Evolutionary conservation across 2,113 vertebrate species (phyloP).

Genomic region (Semnornis frantzii): DNA sequence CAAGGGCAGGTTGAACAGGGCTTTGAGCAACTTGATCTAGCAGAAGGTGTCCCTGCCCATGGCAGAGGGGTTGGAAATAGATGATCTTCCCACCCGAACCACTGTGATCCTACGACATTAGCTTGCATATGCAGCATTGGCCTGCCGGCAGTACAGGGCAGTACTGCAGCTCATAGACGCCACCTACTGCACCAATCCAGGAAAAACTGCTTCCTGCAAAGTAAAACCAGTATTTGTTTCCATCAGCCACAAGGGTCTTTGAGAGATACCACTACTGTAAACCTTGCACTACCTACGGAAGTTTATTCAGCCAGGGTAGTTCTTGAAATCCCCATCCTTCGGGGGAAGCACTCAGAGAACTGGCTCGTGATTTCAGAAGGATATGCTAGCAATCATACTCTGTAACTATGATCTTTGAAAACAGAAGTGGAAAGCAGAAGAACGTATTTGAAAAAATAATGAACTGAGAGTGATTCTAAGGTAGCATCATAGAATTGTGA

Average conservation of each 20-base stretch:
- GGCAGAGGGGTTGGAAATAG: neutral
- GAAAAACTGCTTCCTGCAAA: neutral
- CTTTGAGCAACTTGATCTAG: neutral
- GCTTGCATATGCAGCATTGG: neutral
- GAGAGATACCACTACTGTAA: neutral
- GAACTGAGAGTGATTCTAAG: neutral
- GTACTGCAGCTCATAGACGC: neutral
- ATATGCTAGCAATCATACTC: neutral
- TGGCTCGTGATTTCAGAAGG: neutral
- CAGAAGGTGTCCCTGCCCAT: neutral
- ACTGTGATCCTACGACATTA: neutral
- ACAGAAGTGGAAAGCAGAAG: neutral
- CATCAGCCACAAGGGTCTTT: neutral
- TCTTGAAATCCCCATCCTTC: neutral
- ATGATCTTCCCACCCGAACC: neutral
- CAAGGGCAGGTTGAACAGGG: neutral
- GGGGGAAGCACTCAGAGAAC: neutral
- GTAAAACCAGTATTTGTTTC: neutral
- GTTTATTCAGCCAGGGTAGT: neutral
- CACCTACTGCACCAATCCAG: slow-evolving; percentile 45
- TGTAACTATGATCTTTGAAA: neutral
- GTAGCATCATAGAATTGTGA: neutral
- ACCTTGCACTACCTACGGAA: neutral
- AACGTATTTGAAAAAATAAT: neutral
- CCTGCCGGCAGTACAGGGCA: neutral